Base-by-base conservation (phyloP, 2,888 invertebrate genomes). In the Anoncus sp. region DNA sequence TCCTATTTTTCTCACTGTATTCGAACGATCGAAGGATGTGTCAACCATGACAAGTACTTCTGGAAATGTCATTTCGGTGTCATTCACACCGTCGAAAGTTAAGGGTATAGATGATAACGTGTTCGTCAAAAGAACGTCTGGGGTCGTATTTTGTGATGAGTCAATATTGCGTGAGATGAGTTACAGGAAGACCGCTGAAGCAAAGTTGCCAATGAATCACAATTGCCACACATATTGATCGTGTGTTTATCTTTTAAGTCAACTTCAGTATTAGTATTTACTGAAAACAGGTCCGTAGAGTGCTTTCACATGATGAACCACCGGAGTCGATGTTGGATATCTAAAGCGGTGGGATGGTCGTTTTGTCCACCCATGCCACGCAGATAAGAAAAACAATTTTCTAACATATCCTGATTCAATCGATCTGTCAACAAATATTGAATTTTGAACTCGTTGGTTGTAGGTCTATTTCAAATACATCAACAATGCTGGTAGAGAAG, bases 381-480 rank as follows among this genome's bases (percentile, higher is more conserved):
- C n/a, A 51, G 24, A 51, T 51, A 51, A 24, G 51, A 20, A 24
- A 51, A 51, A 51, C 20, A 24, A 24, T 51, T 51, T 51, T 51
- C 51, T 22, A 51, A 20, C 20, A 20, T 9, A 14, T 51, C 51
- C 24, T 51, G 51, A 51, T 51, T 51, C 7, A 51, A 14, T 24
- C 51, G 6, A 51, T 24, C n/a, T 51, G 51, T 51, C 51, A 51
- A 14, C 22, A 51, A 22, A 10, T 51, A 51, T 51, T 51, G 9
- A 51, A 22, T 24, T 22, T 72, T 7, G 24, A 72, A 72, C 14
- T 53, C 16, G 16, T 51, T 12, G 38, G 38, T 38, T 38, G 12
- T 38, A 38, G 6, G 38, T 38, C 38, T 38, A 2, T 38, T 38
- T 6, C 38, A 38, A 38, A 38, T 38, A 38, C 38, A 12, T 38